These are phyloP conservation scores for Plecturocebus donacophilus DNA, from an alignment of 2,113 vertebrate species.

Conservation along the genomic window DNA sequence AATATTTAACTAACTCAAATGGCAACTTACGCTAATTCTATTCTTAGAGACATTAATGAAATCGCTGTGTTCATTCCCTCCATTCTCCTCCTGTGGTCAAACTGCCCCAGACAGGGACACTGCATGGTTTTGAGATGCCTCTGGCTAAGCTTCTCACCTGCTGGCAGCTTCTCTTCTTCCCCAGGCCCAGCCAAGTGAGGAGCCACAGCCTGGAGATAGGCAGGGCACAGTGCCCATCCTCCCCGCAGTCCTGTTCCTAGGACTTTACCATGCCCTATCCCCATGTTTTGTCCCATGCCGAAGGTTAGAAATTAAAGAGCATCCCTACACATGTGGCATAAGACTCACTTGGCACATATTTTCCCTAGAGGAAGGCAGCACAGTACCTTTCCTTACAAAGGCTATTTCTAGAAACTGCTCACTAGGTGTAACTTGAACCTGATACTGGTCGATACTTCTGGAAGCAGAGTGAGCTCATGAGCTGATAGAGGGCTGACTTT, in stretches of 20 bases:
- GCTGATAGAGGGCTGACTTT: neutral
- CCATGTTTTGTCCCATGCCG: neutral
- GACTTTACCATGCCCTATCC: neutral
- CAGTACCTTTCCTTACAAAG: neutral
- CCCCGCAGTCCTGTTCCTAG: neutral
- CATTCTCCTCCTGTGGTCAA: neutral
- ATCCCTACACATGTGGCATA: neutral
- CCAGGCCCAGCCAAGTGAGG: neutral
- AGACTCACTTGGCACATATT: neutral
- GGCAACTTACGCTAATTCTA: neutral
- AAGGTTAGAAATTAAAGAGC: neutral
- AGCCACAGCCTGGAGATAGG: neutral
- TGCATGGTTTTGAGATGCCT: neutral
- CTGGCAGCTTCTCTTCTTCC: neutral
- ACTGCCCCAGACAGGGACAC: neutral
- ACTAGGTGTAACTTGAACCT: neutral
- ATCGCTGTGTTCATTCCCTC: too few relatives aligned
- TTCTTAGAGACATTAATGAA: neutral
- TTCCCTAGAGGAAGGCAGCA: neutral
- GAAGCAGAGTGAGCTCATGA: neutral
- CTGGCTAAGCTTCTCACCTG: neutral
- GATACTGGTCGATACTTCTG: neutral
- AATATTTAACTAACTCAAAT: neutral
- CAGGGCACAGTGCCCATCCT: neutral
- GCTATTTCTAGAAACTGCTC: neutral